Evolutionary conservation across 2,113 vertebrate species (phyloP).

Genomic region (Brachyhypopomus gauderio): DNA sequence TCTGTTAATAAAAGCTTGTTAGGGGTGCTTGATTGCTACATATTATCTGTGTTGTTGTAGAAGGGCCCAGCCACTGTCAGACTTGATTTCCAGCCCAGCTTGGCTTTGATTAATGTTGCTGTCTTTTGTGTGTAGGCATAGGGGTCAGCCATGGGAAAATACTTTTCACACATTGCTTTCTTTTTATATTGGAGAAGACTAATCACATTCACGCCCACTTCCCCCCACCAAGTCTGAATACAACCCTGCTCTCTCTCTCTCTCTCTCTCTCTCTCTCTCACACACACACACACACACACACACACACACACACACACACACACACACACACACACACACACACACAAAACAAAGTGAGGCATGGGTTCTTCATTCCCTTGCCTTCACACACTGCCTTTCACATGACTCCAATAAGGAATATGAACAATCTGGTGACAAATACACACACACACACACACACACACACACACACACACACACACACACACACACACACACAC

Average conservation of each 20-base stretch:
- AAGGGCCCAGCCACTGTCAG: constrained; percentile 34
- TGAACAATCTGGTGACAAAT: constrained; percentile 10
- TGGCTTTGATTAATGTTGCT: constrained; percentile 43
- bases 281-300: constrained; percentile 14
- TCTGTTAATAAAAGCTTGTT: constrained; percentile 52
- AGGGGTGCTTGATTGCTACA: constrained; percentile 37
- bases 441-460: too few species aligned
- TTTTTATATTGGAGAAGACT: constrained; percentile 43
- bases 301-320: not conserved
- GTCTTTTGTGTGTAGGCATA: constrained; percentile 39
- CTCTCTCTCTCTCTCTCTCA: not conserved
- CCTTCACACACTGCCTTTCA: not conserved
- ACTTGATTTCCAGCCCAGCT: constrained; percentile 35
- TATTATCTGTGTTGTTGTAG: constrained; percentile 34
- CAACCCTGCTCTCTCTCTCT: not conserved
- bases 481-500: not conserved
- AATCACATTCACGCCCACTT: constrained; percentile 32
- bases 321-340: constrained; percentile 3
- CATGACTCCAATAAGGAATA: not conserved
- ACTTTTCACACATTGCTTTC: constrained; percentile 27
- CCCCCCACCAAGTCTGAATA: constrained; percentile 34
- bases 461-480: not conserved
- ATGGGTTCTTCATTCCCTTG: not conserved
- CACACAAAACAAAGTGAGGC: not conserved
- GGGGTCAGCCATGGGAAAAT: constrained; percentile 45